Conservation (phyloP, 2,888 invertebrate species). For the Epirrita christyi region DNA sequence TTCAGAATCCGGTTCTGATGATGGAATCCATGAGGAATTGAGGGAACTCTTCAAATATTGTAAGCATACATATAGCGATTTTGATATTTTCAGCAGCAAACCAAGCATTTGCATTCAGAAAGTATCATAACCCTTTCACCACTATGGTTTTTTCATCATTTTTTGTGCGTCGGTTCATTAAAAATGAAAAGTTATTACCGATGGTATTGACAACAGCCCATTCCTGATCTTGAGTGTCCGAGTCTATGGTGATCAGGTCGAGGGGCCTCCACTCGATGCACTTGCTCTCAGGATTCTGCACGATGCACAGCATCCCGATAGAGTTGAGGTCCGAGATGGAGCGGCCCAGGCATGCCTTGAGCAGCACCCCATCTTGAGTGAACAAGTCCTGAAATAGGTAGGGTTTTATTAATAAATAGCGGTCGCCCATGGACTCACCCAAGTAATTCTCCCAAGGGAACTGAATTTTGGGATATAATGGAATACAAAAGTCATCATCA, state of each 20-base stretch:
- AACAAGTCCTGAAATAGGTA: conserved; percentile 86
- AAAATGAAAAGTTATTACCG: conserved; percentile 53
- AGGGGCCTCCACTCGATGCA: conserved; percentile 94
- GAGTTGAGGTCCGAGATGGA: conserved; percentile 86
- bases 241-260: conserved; percentile 90
- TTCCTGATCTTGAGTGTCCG: conserved; percentile 91
- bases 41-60: too few species aligned
- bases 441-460: not conserved
- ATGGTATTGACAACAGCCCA: conserved; percentile 94
- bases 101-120: too few species aligned
- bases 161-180: too few species aligned
- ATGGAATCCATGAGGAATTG: too few species aligned
- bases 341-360: conserved; percentile 87
- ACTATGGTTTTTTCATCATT: too few species aligned
- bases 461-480: not conserved
- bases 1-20: too few species aligned
- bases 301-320: conserved; percentile 88
- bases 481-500: too few species aligned
- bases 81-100: too few species aligned
- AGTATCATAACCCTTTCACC: too few species aligned
- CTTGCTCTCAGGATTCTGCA: conserved; percentile 85
- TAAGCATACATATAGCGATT: too few species aligned
- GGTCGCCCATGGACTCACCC: too few species aligned
- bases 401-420: not conserved
- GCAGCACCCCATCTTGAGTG: conserved; percentile 91